Evolutionary conservation across 2,888 invertebrate species (phyloP).

Genomic region (Romanomermis culicivorax): DNA sequence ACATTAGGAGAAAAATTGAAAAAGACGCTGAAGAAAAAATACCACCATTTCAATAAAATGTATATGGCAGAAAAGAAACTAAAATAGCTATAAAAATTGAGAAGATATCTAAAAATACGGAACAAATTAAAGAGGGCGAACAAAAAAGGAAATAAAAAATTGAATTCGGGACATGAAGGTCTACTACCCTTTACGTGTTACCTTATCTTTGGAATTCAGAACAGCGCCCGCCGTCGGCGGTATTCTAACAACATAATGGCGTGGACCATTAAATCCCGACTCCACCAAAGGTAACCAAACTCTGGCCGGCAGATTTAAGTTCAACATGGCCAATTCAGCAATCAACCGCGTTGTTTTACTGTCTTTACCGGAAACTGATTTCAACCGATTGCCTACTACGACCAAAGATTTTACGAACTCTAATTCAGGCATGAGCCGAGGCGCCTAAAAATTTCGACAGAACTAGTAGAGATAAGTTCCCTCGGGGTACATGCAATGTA

Average conservation of each 20-base stretch:
- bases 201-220: constrained; percentile 92
- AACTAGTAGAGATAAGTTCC: too few species aligned
- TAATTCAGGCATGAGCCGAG: constrained; percentile 55
- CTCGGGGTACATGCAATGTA: too few species aligned
- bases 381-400: constrained; percentile 58
- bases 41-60: too few species aligned
- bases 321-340: constrained; percentile 73
- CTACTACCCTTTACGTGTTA: too few species aligned
- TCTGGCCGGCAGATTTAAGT: constrained; percentile 84
- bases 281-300: constrained; percentile 80
- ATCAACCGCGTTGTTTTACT: constrained; percentile 52
- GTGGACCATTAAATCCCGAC: constrained; percentile 34
- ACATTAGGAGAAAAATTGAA: too few species aligned
- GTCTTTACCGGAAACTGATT: constrained; percentile 61
- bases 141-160: too few species aligned
- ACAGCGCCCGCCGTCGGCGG: constrained; percentile 78
- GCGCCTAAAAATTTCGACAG: constrained; percentile 46
- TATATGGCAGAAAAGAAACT: too few species aligned
- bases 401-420: constrained; percentile 68
- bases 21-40: too few species aligned
- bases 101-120: too few species aligned
- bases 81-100: too few species aligned
- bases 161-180: constrained; percentile 13
- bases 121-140: too few species aligned
- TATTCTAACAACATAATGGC: constrained; percentile 84